Evolutionary conservation across 2,113 vertebrate genomes (phyloP).

Genomic region (Chrysochloris asiatica): DNA sequence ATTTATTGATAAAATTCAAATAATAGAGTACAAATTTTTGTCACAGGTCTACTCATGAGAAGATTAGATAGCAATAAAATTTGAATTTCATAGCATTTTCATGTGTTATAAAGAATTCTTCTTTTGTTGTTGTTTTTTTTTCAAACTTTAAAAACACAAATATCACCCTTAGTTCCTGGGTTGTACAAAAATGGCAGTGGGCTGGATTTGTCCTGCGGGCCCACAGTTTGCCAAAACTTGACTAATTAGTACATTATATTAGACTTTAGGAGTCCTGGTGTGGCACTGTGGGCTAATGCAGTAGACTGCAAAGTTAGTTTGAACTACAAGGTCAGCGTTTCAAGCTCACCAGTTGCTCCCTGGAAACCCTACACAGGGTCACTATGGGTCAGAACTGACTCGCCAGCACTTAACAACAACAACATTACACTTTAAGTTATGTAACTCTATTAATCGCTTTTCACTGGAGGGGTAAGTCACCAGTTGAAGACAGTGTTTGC

Average conservation of each 20-base stretch:
- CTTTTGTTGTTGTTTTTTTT: not conserved
- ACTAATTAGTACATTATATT: constrained; percentile 21
- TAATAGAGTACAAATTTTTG: constrained; percentile 28
- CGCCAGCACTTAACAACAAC: too few relatives aligned
- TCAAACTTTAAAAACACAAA: not conserved
- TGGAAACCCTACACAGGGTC: too few relatives aligned
- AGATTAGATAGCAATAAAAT: not conserved
- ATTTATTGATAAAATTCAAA: constrained; percentile 9
- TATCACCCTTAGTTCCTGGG: not conserved
- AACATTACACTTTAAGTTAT: too few relatives aligned
- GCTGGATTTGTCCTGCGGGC: not conserved
- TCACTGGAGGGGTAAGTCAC: not conserved
- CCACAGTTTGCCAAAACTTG: not conserved
- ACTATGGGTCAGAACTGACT: too few relatives aligned
- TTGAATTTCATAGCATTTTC: constrained; percentile 30
- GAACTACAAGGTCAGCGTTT: too few relatives aligned
- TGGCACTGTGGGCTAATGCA: too few relatives aligned
- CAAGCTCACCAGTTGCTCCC: too few relatives aligned
- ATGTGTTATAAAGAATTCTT: not conserved
- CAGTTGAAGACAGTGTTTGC: not conserved
- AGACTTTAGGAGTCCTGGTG: too few relatives aligned
- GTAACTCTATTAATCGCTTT: not conserved
- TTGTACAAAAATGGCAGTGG: not conserved
- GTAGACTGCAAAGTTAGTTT: too few relatives aligned
- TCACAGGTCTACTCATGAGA: not conserved